Percentiles rank a stretch among this genome's conserved stretches.
These are phyloP conservation scores for Notolepis coatsorum DNA, from an alignment of 2,797 vertebrate genomes.

Conservation along the genomic window DNA sequence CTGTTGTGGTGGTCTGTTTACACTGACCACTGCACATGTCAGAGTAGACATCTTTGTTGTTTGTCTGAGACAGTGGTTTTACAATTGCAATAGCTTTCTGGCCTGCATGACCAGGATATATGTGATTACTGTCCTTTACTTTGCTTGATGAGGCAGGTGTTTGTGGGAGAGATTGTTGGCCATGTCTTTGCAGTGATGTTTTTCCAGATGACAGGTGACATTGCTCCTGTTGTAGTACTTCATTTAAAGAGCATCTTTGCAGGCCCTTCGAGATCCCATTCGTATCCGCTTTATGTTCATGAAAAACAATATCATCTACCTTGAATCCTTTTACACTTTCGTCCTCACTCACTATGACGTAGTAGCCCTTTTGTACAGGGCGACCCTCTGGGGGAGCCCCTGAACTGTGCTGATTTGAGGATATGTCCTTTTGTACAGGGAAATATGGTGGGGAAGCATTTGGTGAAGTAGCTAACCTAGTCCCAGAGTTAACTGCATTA, in stretches of 20 bases:
- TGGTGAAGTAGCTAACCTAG: too few species aligned
- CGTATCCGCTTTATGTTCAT: not conserved
- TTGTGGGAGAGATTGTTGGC: not conserved
- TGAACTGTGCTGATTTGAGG: not conserved
- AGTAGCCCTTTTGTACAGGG: not conserved
- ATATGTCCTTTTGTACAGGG: not conserved
- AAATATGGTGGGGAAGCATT: not conserved
- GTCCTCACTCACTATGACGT: not conserved
- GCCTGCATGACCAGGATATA: slow-evolving; percentile 6
- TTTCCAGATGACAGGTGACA: not conserved
- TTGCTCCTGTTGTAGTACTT: not conserved
- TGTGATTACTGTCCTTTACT: slow-evolving; percentile 10
- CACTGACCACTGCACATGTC: accelerated
- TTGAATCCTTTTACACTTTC: not conserved
- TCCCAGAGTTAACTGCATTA: not conserved
- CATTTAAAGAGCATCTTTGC: not conserved
- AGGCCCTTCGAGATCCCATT: not conserved
- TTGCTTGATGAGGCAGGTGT: not conserved
- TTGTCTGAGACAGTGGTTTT: slow-evolving; percentile 62
- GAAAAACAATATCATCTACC: not conserved
- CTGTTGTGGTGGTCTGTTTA: not conserved
- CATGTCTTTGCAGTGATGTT: not conserved
- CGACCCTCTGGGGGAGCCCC: not conserved
- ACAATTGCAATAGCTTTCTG: slow-evolving; percentile 73
- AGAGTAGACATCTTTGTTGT: not conserved